These are phyloP conservation scores for Paradisaea rubra DNA, from an alignment of 2,113 vertebrate species.

Conservation along the genomic window DNA sequence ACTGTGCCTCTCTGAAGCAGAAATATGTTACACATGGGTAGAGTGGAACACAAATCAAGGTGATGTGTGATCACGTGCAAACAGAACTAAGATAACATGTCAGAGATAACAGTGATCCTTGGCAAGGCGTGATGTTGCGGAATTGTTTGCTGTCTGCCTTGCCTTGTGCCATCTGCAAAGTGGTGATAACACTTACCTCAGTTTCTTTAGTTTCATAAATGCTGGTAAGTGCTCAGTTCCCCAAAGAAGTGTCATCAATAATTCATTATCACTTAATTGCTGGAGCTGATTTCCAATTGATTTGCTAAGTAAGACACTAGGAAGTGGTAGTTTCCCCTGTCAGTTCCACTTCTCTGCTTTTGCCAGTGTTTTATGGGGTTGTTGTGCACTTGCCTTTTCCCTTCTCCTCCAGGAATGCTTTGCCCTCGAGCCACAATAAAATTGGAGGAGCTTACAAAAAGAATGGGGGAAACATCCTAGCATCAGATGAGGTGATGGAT, in stretches of 20 bases:
- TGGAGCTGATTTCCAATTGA: background rate
- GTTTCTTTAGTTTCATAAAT: background rate
- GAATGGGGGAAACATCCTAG: background rate
- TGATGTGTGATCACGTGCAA: background rate
- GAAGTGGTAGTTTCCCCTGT: background rate
- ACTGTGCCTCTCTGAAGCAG: background rate
- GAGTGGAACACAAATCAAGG: background rate
- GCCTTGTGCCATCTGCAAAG: background rate
- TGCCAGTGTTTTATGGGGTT: background rate
- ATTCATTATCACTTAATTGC: conserved; percentile 33
- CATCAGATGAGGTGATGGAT: background rate
- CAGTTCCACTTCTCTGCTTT: background rate
- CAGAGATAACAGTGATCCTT: background rate
- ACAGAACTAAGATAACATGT: background rate
- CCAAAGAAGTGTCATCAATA: background rate
- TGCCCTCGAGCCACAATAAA: background rate
- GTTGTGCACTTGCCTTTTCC: background rate
- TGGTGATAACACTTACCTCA: background rate
- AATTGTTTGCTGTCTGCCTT: background rate
- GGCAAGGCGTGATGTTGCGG: rapidly evolving
- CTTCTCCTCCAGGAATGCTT: background rate
- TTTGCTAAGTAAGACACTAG: background rate
- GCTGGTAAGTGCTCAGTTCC: background rate
- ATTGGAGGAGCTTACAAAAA: background rate
- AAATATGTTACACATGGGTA: background rate